A percentile compares a stretch with the other conserved stretches of the same genome.
These are phyloP conservation scores for Reticulitermes speratus DNA, from an alignment of 1,140 invertebrate species.

Conservation along the genomic window DNA sequence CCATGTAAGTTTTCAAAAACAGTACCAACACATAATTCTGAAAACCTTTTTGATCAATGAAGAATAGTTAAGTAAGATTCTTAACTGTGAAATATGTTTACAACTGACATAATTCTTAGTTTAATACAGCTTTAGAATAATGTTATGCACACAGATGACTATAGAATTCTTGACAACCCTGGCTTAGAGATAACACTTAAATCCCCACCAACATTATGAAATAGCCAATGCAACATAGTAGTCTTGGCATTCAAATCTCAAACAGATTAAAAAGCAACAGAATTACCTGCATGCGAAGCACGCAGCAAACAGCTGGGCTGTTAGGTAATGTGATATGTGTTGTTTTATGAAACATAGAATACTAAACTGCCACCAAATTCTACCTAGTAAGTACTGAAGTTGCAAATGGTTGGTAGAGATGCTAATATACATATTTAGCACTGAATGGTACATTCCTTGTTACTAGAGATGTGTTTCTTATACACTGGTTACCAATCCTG, in stretches of 20 bases:
- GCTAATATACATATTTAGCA: background rate
- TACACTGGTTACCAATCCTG: background rate
- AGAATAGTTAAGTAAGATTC: no score
- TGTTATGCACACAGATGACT: background rate
- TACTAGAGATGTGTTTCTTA: background rate
- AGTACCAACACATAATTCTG: no score
- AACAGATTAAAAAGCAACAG: background rate
- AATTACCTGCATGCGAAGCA: background rate
- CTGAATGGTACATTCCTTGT: background rate
- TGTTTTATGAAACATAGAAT: background rate
- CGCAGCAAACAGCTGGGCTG: background rate
- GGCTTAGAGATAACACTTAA: background rate
- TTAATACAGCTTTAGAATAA: no score
- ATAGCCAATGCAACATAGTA: background rate
- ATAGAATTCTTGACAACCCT: background rate
- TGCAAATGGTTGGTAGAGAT: background rate
- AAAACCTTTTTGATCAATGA: no score
- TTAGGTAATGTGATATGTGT: constrained; percentile 3
- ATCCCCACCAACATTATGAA: background rate
- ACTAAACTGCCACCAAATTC: background rate
- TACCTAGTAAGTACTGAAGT: background rate
- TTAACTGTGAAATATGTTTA: no score
- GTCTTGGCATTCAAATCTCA: background rate
- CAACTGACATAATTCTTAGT: no score
- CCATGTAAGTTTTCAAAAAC: no score